phyloP scores from a whole-genome alignment of 1,140 invertebrate genomes.

The Drosophila pruinosa region DNA sequence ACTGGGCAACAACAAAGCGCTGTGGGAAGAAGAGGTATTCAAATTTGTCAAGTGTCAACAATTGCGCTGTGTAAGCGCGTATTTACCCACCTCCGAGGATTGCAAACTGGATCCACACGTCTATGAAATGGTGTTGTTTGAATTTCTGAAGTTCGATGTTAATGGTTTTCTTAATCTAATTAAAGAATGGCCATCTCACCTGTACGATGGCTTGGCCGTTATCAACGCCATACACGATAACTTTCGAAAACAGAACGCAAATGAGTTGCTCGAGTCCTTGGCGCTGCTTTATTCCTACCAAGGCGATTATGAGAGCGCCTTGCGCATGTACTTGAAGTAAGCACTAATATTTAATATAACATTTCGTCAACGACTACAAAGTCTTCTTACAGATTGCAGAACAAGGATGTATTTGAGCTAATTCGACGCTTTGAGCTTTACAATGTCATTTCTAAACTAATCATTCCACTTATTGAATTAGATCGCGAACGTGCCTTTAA shows the following conservation, averaged over 20 bases:
- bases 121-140: conserved; percentile 98
- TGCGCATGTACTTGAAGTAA: conserved; percentile 95
- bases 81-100: conserved; percentile 89
- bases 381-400: conserved; percentile 86
- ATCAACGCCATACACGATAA: conserved; percentile 93
- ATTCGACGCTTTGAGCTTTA: conserved; percentile 93
- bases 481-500: conserved; percentile 92
- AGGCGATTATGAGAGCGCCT: conserved; percentile 95
- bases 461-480: conserved; percentile 95
- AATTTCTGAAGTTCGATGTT: conserved; percentile 94
- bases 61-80: conserved; percentile 92
- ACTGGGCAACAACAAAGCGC: conserved; percentile 90
- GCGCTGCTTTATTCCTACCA: conserved; percentile 96
- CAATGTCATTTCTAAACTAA: conserved; percentile 92
- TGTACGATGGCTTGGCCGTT: conserved; percentile 94
- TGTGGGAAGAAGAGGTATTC: conserved; percentile 97
- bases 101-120: conserved; percentile 91
- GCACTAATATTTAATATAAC: conserved; percentile 46
- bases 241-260: conserved; percentile 88
- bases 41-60: conserved; percentile 95
- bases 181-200: conserved; percentile 91
- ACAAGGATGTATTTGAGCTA: conserved; percentile 94
- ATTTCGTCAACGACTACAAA: background rate
- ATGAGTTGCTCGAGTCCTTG: conserved; percentile 92
- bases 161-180: conserved; percentile 93